These are phyloP conservation scores for Urocyon cinereoargenteus DNA, from an alignment of 2,797 vertebrate genomes.

Conservation along the genomic window DNA sequence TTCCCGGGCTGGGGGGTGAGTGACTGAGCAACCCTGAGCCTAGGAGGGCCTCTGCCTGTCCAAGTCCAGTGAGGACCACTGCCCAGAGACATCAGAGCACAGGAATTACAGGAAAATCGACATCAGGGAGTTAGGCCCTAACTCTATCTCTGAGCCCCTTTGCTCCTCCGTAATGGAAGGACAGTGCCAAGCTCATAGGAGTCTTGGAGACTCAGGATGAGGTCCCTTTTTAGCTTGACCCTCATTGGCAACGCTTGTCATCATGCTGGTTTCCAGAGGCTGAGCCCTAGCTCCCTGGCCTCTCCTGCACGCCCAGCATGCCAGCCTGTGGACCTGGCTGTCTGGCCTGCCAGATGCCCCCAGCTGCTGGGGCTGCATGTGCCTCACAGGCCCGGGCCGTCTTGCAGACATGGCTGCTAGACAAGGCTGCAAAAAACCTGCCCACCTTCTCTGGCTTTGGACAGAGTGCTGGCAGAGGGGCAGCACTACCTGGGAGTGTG, in stretches of 20 bases:
- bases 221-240: not conserved
- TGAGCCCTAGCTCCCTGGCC: not conserved
- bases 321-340: not conserved
- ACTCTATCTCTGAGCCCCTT: not conserved
- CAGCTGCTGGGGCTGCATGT: not conserved
- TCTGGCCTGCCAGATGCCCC: not conserved
- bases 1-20: not conserved
- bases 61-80: not conserved
- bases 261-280: not conserved
- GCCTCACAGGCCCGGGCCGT: not conserved
- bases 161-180: too few species aligned
- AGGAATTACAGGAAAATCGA: not conserved
- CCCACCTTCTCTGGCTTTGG: not conserved
- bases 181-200: rapidly evolving
- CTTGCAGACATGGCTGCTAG: not conserved
- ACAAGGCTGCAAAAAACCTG: not conserved
- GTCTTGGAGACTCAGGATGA: not conserved
- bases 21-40: not conserved
- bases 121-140: not conserved
- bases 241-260: rapidly evolving
- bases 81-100: too few species aligned
- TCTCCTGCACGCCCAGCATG: not conserved
- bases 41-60: not conserved
- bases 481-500: not conserved
- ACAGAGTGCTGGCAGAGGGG: not conserved